These are phyloP conservation scores for Oncorhynchus keta DNA, from an alignment of 2,113 vertebrate genomes.

Conservation along the genomic window DNA sequence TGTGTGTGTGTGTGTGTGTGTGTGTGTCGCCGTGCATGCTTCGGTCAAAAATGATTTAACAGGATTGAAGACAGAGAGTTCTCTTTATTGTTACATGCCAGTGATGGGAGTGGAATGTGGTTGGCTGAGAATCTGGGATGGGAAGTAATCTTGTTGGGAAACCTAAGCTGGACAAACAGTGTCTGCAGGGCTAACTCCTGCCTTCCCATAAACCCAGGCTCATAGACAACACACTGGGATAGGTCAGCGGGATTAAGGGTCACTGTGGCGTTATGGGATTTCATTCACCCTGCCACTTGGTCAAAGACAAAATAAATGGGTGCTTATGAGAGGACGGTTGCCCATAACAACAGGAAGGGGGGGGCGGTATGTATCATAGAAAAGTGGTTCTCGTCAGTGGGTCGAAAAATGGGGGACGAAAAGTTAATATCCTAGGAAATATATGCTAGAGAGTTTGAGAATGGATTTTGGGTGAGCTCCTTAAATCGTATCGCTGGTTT, in stretches of 20 bases:
- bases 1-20: neutral
- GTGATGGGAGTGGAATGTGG: constrained; percentile 17
- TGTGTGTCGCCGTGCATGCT: neutral
- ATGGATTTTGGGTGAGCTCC: neutral
- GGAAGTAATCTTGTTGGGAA: constrained; percentile 16
- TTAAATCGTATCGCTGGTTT: too few relatives aligned
- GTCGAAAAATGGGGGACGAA: neutral
- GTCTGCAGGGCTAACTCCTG: neutral
- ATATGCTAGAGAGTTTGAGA: neutral
- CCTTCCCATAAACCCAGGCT: neutral
- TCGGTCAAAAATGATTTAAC: constrained; percentile 29
- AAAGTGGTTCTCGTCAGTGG: neutral
- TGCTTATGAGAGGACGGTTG: neutral
- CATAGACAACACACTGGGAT: neutral
- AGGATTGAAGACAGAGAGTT: constrained; percentile 19
- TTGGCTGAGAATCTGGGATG: neutral
- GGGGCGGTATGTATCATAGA: neutral
- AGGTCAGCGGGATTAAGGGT: neutral
- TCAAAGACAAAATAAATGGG: neutral
- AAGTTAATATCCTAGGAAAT: neutral
- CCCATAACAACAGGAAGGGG: constrained; percentile 9
- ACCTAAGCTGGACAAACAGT: neutral
- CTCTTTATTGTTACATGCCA: constrained; percentile 16
- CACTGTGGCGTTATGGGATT: neutral
- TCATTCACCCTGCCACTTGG: neutral